These are phyloP conservation scores for Xenopus petersii DNA, from an alignment of 2,797 vertebrate genomes.

Conservation along the genomic window DNA sequence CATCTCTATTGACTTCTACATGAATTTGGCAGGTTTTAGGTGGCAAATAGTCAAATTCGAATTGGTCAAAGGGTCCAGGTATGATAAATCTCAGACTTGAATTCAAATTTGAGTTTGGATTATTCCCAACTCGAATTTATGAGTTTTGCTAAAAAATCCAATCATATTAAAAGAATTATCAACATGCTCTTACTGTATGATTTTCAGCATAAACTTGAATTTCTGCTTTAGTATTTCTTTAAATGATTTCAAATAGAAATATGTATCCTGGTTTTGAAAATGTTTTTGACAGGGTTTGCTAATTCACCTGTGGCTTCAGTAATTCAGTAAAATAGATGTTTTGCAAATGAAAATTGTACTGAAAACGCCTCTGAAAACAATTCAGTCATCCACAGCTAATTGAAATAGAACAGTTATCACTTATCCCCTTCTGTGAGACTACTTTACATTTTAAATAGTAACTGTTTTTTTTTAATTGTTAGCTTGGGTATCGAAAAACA, in stretches of 20 bases:
- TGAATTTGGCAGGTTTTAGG: too few species aligned
- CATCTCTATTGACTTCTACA: too few species aligned
- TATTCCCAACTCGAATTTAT: too few species aligned
- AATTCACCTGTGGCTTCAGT: constrained; percentile 21
- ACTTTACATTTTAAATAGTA: constrained; percentile 44
- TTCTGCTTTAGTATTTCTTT: not conserved
- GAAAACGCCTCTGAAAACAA: constrained; percentile 41
- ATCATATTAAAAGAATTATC: too few species aligned
- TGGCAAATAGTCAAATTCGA: too few species aligned
- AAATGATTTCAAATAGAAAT: constrained; percentile 3
- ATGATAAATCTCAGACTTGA: too few species aligned
- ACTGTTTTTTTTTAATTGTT: constrained; percentile 12
- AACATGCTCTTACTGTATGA: too few species aligned
- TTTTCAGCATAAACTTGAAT: too few species aligned
- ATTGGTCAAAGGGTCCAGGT: too few species aligned
- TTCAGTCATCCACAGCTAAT: constrained; percentile 48
- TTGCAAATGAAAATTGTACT: constrained; percentile 46
- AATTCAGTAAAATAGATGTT: constrained; percentile 37
- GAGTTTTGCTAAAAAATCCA: too few species aligned
- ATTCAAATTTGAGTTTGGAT: too few species aligned
- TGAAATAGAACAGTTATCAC: constrained; percentile 49
- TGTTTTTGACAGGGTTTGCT: constrained; percentile 19
- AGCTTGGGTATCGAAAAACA: not conserved
- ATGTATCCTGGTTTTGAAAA: not conserved
- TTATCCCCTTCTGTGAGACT: constrained; percentile 43